A percentile compares a stretch with the other conserved stretches of the same genome.
phyloP scores from a whole-genome alignment of 1,140 invertebrate genomes.

The Eufriesea mexicana region DNA sequence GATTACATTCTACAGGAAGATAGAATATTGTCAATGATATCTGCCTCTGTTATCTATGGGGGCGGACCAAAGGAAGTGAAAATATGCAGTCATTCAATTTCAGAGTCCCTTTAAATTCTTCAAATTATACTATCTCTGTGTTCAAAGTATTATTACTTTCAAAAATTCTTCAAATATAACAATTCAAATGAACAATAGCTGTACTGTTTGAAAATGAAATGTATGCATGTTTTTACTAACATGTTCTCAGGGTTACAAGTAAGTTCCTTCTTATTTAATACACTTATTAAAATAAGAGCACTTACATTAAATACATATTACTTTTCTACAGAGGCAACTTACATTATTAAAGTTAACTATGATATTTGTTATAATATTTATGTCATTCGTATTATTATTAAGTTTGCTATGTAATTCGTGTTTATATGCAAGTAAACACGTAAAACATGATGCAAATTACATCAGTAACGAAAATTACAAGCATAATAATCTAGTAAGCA shows the following conservation, averaged over 20 bases:
- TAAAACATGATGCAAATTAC: constrained; percentile 5
- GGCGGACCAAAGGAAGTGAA: constrained; percentile 49
- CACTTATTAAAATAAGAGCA: not conserved
- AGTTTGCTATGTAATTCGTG: constrained; percentile 39
- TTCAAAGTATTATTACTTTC: not conserved
- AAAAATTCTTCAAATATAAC: no score
- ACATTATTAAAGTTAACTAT: constrained; percentile 35
- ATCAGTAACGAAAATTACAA: constrained; percentile 3
- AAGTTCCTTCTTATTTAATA: not conserved
- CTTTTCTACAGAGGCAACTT: constrained; percentile 50
- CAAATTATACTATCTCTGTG: not conserved
- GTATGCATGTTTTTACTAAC: not conserved
- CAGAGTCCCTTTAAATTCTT: constrained; percentile 5
- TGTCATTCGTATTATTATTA: constrained; percentile 46
- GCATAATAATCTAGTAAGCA: not conserved
- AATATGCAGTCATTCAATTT: constrained; percentile 12
- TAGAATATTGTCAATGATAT: constrained; percentile 50
- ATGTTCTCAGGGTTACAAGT: constrained; percentile 41
- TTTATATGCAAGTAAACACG: constrained; percentile 31
- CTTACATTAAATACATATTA: not conserved
- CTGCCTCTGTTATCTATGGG: constrained; percentile 51
- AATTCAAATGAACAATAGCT: not conserved
- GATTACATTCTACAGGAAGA: constrained; percentile 22
- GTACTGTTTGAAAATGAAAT: not conserved
- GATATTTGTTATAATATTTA: constrained; percentile 31